phyloP scores from a whole-genome alignment of 1,140 invertebrate species.

The Drosophila ananassae region DNA sequence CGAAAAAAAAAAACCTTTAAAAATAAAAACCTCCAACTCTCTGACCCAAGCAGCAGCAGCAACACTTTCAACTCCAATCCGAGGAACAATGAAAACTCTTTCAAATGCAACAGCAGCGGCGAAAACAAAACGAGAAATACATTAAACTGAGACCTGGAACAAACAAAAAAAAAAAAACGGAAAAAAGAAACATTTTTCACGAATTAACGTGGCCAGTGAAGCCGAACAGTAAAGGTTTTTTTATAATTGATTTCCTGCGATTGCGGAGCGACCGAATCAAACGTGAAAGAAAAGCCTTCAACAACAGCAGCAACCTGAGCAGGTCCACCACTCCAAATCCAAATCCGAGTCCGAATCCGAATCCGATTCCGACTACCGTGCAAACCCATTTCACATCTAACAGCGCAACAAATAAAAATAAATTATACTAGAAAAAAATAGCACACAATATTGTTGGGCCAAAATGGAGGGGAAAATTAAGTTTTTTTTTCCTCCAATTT shows the following conservation, averaged over 20 bases:
- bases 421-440: constrained; percentile 36
- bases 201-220: constrained; percentile 73
- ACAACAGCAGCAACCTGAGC: constrained; percentile 39
- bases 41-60: constrained; percentile 53
- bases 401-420: constrained; percentile 50
- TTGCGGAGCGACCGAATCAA: constrained; percentile 57
- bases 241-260: constrained; percentile 79
- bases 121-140: constrained; percentile 45
- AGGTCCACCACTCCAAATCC: constrained; percentile 46
- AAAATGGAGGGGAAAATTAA: constrained; percentile 1
- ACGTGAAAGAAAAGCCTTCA: constrained; percentile 57
- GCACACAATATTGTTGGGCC: constrained; percentile 48
- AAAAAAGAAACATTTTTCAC: constrained; percentile 75
- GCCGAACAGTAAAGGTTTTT: constrained; percentile 69
- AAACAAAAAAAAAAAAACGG: constrained; percentile 22
- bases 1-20: constrained; percentile 14
- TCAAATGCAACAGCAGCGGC: constrained; percentile 53
- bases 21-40: constrained; percentile 13
- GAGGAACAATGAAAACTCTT: constrained; percentile 74
- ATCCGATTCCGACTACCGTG: constrained; percentile 48
- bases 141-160: constrained; percentile 26
- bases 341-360: not conserved
- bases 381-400: constrained; percentile 65
- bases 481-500: not conserved
- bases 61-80: constrained; percentile 62